phyloP scores from a whole-genome alignment of 2,888 invertebrate genomes.

The Folsomia candida region DNA sequence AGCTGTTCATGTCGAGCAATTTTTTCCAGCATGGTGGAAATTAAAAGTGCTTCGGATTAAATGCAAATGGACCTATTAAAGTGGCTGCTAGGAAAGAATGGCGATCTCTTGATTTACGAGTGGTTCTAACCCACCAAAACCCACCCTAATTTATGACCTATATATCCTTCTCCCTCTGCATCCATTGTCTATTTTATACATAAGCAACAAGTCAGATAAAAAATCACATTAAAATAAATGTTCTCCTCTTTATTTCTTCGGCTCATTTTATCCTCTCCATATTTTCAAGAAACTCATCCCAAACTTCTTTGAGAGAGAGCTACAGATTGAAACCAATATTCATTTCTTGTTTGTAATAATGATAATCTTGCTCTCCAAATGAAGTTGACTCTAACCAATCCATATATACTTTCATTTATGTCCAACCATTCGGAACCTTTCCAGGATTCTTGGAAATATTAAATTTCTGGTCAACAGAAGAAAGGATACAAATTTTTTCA shows the following conservation, averaged over 20 bases:
- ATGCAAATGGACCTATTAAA: slow-evolving; percentile 48
- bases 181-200: slow-evolving; percentile 44
- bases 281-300: slow-evolving; percentile 14
- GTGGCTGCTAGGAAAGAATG: slow-evolving; percentile 38
- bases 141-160: slow-evolving; percentile 51
- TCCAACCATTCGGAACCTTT: slow-evolving; percentile 24
- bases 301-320: not conserved
- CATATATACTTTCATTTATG: not conserved
- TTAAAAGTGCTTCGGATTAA: slow-evolving; percentile 26
- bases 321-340: slow-evolving; percentile 21
- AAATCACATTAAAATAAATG: slow-evolving; percentile 50
- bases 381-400: not conserved
- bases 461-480: slow-evolving; percentile 22
- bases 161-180: slow-evolving; percentile 38
- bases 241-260: slow-evolving; percentile 43
- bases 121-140: slow-evolving; percentile 34
- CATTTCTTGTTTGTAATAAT: slow-evolving; percentile 8
- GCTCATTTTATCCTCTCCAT: slow-evolving; percentile 37
- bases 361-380: not conserved
- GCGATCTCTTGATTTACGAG: slow-evolving; percentile 46
- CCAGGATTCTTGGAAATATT: slow-evolving; percentile 43
- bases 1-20: not conserved
- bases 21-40: not conserved
- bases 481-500: not conserved
- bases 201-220: slow-evolving; percentile 43